phyloP scores from a whole-genome alignment of 2,797 vertebrate species.

The Pelodytes ibericus region DNA sequence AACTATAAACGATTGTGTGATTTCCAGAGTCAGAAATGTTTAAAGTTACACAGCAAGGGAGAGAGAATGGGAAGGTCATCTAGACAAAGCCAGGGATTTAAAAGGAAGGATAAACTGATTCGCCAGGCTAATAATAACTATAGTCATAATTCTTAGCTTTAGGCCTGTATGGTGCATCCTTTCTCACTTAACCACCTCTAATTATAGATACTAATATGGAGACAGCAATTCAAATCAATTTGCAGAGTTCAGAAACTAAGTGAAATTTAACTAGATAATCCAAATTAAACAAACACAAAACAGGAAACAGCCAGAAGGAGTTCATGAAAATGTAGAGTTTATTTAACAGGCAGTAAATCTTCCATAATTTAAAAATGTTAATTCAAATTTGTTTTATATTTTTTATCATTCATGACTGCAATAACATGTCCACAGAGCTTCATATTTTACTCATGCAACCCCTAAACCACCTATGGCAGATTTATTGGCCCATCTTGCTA shows the following conservation, averaged over 20 bases:
- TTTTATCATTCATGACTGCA: no score
- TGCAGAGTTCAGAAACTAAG: not conserved
- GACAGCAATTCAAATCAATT: constrained; percentile 7
- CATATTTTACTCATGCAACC: no score
- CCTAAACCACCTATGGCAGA: no score
- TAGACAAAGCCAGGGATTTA: constrained; percentile 77
- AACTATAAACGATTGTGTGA: constrained; percentile 62
- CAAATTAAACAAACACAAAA: not conserved
- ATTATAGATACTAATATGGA: constrained; percentile 9
- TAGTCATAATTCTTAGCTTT: constrained; percentile 23
- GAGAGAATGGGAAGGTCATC: constrained; percentile 58
- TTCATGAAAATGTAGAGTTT: no score
- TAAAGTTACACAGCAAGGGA: constrained; percentile 50
- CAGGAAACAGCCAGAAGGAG: not conserved
- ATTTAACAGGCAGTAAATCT: no score
- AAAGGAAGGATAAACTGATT: constrained; percentile 72
- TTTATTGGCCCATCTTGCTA: no score
- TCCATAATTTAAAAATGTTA: not conserved
- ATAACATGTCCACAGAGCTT: no score
- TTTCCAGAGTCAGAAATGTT: constrained; percentile 61
- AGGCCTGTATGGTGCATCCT: constrained; percentile 22
- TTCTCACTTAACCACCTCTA: constrained; percentile 20
- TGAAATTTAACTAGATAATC: not conserved
- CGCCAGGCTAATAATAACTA: constrained; percentile 51
- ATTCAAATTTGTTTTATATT: no score